phyloP scores from a whole-genome alignment of 2,797 vertebrate species.

The Bufotes viridis region DNA sequence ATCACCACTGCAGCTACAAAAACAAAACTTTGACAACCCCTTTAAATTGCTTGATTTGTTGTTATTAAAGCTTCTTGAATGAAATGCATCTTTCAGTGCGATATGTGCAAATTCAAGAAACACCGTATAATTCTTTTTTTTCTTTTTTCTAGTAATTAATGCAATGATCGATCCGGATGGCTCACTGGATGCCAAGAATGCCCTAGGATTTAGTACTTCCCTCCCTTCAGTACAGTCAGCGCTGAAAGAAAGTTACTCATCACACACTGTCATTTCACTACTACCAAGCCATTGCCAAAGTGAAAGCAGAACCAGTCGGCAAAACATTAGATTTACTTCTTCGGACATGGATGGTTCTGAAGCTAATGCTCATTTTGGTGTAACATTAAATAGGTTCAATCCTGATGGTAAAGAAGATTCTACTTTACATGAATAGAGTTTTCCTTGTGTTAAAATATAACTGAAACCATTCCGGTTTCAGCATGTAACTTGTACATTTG shows the following conservation, averaged over 20 bases:
- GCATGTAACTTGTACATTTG: constrained; percentile 13
- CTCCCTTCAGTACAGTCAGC: constrained; percentile 77
- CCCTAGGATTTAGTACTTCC: constrained; percentile 82
- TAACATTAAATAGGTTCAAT: constrained; percentile 85
- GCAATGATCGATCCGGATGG: constrained; percentile 98
- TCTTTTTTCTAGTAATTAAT: constrained; percentile 84
- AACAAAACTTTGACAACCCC: too few species aligned
- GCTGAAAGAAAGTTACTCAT: constrained; percentile 75
- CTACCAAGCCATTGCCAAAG: constrained; percentile 69
- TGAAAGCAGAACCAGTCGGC: constrained; percentile 70
- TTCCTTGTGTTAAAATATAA: constrained; percentile 56
- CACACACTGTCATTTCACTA: constrained; percentile 71
- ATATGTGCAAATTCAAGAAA: too few species aligned
- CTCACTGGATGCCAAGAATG: constrained; percentile 91
- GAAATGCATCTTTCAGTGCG: too few species aligned
- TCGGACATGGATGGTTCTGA: constrained; percentile 73
- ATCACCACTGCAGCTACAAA: too few species aligned
- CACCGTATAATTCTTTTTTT: not conserved
- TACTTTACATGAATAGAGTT: constrained; percentile 83
- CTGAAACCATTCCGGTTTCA: constrained; percentile 50
- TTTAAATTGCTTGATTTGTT: too few species aligned
- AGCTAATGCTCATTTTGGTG: constrained; percentile 80
- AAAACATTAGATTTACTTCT: constrained; percentile 67
- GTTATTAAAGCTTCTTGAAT: too few species aligned
- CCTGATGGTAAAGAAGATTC: constrained; percentile 86